Percentiles rank a stretch among this genome's conserved stretches.
phyloP scores from a whole-genome alignment of 2,113 vertebrate species.

The Pelmatolapia mariae region DNA sequence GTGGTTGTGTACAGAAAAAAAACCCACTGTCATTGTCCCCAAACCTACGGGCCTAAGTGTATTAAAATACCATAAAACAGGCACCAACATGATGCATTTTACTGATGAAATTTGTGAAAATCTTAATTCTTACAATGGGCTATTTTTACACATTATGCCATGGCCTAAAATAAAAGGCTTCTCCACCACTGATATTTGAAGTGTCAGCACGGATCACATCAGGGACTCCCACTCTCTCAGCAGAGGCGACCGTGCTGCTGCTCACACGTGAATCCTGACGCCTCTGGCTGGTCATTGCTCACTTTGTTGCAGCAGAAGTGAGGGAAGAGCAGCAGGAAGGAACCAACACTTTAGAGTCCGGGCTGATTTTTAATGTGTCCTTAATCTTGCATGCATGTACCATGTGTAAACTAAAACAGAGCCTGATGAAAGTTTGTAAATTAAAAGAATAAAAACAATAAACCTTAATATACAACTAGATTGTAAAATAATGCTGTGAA shows the following conservation, averaged over 20 bases:
- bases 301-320: background rate
- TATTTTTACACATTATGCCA: background rate
- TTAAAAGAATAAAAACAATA: background rate
- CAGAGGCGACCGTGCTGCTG: background rate
- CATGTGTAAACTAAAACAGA: background rate
- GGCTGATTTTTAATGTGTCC: background rate
- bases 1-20: background rate
- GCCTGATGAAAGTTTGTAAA: background rate
- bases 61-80: background rate
- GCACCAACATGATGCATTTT: background rate
- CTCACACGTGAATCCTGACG: background rate
- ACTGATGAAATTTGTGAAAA: background rate
- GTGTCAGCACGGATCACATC: background rate
- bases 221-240: background rate
- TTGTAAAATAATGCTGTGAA: background rate
- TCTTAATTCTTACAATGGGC: background rate
- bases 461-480: background rate
- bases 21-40: fast-evolving
- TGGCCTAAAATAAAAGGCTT: background rate
- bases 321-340: background rate
- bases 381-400: background rate
- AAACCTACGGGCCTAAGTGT: background rate
- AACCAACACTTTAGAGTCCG: no score
- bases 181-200: background rate
- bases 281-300: background rate